phyloP scores from a whole-genome alignment of 2,888 invertebrate species.

The Xylophagus ater region DNA sequence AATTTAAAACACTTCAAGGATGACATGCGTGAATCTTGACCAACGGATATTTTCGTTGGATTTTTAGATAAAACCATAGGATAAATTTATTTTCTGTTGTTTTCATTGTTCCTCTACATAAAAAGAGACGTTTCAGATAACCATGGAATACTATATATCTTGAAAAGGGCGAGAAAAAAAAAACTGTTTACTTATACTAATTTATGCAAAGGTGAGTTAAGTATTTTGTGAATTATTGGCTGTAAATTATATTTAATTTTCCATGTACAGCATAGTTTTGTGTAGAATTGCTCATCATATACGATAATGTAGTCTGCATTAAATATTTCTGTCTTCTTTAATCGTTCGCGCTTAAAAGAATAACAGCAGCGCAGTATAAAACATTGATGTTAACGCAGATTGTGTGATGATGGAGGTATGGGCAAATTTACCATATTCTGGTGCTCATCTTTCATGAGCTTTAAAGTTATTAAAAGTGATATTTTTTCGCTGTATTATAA shows the following conservation, averaged over 20 bases:
- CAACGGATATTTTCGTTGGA: too few relatives aligned
- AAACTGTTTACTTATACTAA: neutral
- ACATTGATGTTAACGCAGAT: constrained; percentile 4
- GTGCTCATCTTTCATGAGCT: neutral
- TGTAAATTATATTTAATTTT: constrained; percentile 12
- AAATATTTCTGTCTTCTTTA: constrained; percentile 8
- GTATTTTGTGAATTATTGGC: constrained; percentile 9
- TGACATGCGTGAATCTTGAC: constrained; percentile 9
- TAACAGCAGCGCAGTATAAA: constrained; percentile 7
- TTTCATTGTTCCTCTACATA: neutral
- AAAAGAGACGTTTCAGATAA: neutral
- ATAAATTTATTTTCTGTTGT: too few relatives aligned
- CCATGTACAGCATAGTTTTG: too few relatives aligned
- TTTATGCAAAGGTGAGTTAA: neutral
- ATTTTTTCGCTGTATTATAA: constrained; percentile 5
- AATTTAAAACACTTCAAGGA: constrained; percentile 2
- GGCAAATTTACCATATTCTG: neutral
- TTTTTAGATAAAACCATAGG: too few relatives aligned
- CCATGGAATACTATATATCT: neutral
- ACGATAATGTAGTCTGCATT: too few relatives aligned
- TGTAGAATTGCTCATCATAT: too few relatives aligned
- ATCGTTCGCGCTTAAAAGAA: constrained; percentile 1
- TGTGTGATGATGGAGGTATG: constrained; percentile 5
- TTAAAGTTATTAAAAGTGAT: constrained; percentile 7
- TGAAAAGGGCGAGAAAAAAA: neutral